Base-by-base conservation (phyloP, 2,888 invertebrate species). In the Melanotus villosus region DNA sequence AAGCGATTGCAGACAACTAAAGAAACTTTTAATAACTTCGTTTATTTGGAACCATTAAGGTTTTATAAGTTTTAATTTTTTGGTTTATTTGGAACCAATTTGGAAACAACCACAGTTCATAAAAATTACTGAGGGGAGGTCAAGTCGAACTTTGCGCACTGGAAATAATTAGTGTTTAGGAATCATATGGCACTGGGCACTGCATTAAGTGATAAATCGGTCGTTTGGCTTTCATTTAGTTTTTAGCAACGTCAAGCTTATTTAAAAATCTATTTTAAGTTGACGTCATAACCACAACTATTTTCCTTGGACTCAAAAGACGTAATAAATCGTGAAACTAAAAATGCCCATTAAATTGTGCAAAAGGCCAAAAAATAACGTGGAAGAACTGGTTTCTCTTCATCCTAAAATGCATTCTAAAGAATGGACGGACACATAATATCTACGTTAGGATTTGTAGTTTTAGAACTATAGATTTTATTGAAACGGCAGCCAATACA, bases 241-340 rank as follows among this genome's bases (percentile, higher is more conserved):
- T 47, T 47, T 47, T 47, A 47, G 23, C 23, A 19, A 23, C 10
- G 47, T 19, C 18, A n/a, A 5, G 41, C 41, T 47, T 16, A 16
- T 23, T 47, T 23, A 23, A 47, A 47, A 47, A 4, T 9, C 9
- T 23, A 23, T 47, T 19, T 1, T 12, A 47, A 23, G 52, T 16
- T 32, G 52, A 32, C 52, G 52, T 32, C 52, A 52, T 34, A 32
- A 32, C 47, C 47, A 3, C 52, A 30, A 32, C 52, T 52, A 52
- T 18, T 52, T 50, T 16, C 52, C 52, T 52, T 52, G 52, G 32
- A 52, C 52, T 52, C 52, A 52, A 52, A 52, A 52, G 32, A 7
- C 32, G 52, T 10, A 30, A 52, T 52, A 52, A 52, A 32, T 52
- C 7, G 14, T 23, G 50, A 7, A 12, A n/a, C 52, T 18, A 52